Conservation (phyloP, 2,113 vertebrate genomes). For the Mobula birostris region DNA sequence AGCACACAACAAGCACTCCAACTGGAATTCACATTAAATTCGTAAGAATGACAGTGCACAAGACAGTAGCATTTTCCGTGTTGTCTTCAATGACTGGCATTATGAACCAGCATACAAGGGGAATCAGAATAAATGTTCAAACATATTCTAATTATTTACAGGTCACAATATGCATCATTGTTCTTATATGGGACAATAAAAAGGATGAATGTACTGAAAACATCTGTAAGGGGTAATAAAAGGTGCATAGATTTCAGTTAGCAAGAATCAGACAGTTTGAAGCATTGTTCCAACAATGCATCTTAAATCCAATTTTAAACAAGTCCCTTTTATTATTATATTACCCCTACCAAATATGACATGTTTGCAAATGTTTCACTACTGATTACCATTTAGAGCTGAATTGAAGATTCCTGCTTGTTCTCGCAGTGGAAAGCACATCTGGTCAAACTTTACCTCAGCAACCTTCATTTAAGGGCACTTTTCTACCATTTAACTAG, state of each 20-base stretch:
- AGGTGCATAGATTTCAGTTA: neutral
- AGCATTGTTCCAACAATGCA: neutral
- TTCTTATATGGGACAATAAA: neutral
- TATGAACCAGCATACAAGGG: neutral
- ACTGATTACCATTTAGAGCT: neutral
- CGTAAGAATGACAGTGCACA: neutral
- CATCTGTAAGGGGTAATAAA: neutral
- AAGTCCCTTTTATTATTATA: too few relatives aligned
- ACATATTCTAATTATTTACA: neutral
- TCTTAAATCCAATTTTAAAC: neutral
- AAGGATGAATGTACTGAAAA: neutral
- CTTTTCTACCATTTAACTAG: neutral
- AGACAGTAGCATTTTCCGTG: neutral
- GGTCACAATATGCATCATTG: neutral
- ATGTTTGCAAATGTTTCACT: neutral
- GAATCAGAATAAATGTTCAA: neutral
- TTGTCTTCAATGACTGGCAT: neutral
- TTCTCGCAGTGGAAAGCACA: neutral
- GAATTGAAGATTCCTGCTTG: neutral
- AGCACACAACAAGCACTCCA: neutral
- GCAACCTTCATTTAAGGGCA: neutral
- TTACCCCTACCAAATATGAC: neutral
- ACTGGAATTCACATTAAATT: neutral
- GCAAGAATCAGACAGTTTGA: neutral
- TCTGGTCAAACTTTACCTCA: slow-evolving; percentile 16